Base-by-base conservation (phyloP, 2,113 vertebrate species). In the Tylochromis polylepis region DNA sequence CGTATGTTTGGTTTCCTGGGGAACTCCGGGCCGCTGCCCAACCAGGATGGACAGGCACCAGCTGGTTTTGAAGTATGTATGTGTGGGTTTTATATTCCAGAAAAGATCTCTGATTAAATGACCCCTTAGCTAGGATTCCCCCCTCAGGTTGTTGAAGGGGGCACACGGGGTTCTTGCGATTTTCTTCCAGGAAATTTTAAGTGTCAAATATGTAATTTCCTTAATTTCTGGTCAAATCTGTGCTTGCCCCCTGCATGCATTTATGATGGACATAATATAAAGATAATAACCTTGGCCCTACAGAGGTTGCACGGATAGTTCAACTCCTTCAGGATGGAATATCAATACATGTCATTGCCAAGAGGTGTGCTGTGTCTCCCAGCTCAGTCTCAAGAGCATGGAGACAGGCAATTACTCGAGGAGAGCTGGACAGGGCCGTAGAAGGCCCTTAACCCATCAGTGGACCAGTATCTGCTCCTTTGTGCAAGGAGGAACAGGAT, bases 1-100 rank as follows among this genome's bases (percentile, higher is more conserved):
- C 98, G 97, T 88, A 98, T 99, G 97, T 99, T 99, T 4, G 99
- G 99, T 20, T 99, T 99, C 94, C 96, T 99, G 86, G 98, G 98
- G 4, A 97, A 96, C 3, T 96, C 97, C 0, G 94, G 96, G 0
- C 96, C 97, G 1, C 89, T 98, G 4, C 97, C 98, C 8, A 98
- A 98, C 43, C 97, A 98, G 94, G 98, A 99, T 78, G 99, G 98
- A 6, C 98, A 97, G 84, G 98, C 97, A 0, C 99, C 99, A 0
- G 94, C 96, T 1, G 98, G 98, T 29, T 99, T 99, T 0, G 98
- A 99, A 96, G 99, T 99, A 95, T 49, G 81, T 79, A 2, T 62
- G 56, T 24, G 4, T 84, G 16, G 1, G 8, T 80, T 79, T 82
- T 75, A 10, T 36, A 5, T 18, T 83, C 15, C 15, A 24, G 29